These are phyloP conservation scores for Halesus radiatus DNA, from an alignment of 1,140 invertebrate species.

Conservation along the genomic window DNA sequence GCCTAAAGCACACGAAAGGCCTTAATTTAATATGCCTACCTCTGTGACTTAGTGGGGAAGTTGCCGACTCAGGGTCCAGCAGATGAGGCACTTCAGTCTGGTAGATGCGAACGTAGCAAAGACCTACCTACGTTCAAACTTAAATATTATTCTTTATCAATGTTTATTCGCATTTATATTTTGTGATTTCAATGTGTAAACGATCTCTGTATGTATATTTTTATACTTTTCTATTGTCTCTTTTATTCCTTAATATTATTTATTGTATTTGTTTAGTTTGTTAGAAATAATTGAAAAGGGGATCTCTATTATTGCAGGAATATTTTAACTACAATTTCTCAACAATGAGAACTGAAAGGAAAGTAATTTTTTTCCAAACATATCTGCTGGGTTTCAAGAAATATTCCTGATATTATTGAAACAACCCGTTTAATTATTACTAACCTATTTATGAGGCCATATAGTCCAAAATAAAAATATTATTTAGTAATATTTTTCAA, in stretches of 20 bases:
- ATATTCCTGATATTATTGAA: no score
- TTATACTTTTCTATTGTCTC: constrained; percentile 19
- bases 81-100: no score
- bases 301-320: background rate
- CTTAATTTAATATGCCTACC: no score
- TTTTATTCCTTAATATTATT: constrained; percentile 4
- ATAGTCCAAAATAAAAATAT: constrained; percentile 5
- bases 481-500: background rate
- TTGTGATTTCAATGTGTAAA: constrained; percentile 9
- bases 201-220: constrained; percentile 5
- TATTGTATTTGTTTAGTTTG: background rate
- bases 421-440: background rate
- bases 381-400: no score
- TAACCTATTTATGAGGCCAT: background rate
- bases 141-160: no score
- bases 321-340: background rate
- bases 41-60: no score
- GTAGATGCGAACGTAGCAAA: no score
- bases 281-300: constrained; percentile 1
- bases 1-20: no score
- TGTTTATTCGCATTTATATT: background rate
- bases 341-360: no score
- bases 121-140: no score
- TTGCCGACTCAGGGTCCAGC: no score
- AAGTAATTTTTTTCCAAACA: no score